phyloP scores from a whole-genome alignment of 2,888 invertebrate genomes.

The Orthonychiurus folsomi region DNA sequence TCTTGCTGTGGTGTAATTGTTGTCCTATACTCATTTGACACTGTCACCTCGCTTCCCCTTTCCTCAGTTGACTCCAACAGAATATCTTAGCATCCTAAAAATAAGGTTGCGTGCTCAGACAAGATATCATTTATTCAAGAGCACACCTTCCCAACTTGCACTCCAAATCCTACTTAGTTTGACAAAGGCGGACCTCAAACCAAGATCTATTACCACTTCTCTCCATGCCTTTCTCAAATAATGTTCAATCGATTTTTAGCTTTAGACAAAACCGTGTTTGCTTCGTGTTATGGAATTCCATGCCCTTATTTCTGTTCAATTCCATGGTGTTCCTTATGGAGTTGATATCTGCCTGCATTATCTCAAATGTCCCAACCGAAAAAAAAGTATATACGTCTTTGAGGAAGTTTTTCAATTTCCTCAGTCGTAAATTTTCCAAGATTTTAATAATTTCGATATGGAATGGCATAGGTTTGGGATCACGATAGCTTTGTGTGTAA shows the following conservation, averaged over 20 bases:
- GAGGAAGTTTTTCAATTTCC: too few species aligned
- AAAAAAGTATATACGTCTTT: too few species aligned
- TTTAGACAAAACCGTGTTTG: too few species aligned
- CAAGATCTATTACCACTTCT: background rate
- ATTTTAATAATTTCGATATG: too few species aligned
- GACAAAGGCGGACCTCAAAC: background rate
- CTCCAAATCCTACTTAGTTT: background rate
- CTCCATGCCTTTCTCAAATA: background rate
- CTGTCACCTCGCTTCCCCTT: background rate
- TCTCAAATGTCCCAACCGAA: too few species aligned
- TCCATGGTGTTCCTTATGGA: too few species aligned
- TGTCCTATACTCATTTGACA: background rate
- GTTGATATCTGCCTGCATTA: too few species aligned
- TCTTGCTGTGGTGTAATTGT: background rate
- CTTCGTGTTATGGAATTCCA: too few species aligned
- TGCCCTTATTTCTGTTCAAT: too few species aligned
- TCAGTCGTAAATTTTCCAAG: too few species aligned
- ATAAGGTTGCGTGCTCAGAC: background rate
- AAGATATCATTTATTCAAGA: background rate
- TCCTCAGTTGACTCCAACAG: background rate
- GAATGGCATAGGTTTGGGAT: too few species aligned
- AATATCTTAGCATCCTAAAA: background rate
- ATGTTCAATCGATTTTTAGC: background rate
- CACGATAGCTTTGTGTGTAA: too few species aligned
- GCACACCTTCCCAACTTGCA: background rate